These are phyloP conservation scores for Puma concolor DNA, from an alignment of 2,113 vertebrate species.

Conservation along the genomic window DNA sequence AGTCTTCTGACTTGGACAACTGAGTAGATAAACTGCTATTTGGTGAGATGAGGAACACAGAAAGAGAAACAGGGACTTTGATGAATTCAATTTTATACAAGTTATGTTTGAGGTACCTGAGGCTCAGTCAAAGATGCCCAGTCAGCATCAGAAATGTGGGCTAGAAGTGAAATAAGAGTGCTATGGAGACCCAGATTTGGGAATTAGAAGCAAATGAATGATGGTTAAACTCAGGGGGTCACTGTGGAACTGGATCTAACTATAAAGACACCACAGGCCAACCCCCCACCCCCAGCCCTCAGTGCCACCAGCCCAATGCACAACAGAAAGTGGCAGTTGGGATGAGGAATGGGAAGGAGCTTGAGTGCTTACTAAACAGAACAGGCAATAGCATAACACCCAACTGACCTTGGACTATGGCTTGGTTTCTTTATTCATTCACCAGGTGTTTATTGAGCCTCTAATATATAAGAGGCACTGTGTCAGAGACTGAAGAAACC, in stretches of 20 bases:
- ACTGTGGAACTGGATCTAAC: not conserved
- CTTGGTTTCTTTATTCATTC: not conserved
- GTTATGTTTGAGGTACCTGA: not conserved
- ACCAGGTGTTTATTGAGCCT: not conserved
- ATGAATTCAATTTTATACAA: not conserved
- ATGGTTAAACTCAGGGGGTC: not conserved
- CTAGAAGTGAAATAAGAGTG: not conserved
- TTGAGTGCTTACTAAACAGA: not conserved
- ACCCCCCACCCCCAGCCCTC: too few species aligned
- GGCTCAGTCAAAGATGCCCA: not conserved
- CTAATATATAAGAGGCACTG: not conserved
- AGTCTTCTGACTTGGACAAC: not conserved
- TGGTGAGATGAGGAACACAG: not conserved
- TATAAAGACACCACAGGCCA: not conserved
- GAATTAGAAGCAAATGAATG: not conserved
- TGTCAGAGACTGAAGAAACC: not conserved
- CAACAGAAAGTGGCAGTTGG: not conserved
- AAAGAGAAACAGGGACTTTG: not conserved
- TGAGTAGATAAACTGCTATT: not conserved
- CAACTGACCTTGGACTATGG: not conserved
- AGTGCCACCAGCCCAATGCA: not conserved
- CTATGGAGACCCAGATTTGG: not conserved
- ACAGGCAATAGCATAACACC: not conserved
- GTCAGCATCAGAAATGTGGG: not conserved
- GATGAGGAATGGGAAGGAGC: not conserved